Percentiles rank a stretch among this genome's conserved stretches.
These are phyloP conservation scores for Dasypogon diadema DNA, from an alignment of 2,888 invertebrate genomes.

Conservation along the genomic window DNA sequence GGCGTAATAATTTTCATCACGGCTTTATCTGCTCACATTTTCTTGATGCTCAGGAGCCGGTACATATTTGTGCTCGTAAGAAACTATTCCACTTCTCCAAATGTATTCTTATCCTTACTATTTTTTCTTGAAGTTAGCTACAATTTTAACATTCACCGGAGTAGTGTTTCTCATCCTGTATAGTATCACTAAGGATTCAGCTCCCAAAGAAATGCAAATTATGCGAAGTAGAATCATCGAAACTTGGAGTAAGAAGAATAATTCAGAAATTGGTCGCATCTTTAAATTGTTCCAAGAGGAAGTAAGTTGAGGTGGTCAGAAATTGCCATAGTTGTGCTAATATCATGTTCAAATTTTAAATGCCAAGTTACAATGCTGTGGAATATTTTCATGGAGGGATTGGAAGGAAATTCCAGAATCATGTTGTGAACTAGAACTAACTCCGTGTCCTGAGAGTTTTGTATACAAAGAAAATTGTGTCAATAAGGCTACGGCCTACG, in stretches of 20 bases:
- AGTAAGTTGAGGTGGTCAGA: background rate
- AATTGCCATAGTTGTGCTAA: no score
- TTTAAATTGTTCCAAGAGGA: background rate
- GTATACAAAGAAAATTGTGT: background rate
- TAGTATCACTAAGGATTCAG: background rate
- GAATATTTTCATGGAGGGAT: background rate
- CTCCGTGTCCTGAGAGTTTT: background rate
- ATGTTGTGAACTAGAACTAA: background rate
- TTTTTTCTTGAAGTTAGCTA: background rate
- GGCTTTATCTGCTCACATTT: background rate
- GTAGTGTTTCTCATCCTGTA: no score
- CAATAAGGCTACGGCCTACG: background rate
- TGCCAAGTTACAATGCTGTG: background rate
- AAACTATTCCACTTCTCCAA: background rate
- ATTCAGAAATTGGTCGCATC: background rate
- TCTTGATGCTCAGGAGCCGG: background rate
- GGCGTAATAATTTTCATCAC: background rate
- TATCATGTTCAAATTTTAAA: background rate
- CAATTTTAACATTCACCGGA: background rate
- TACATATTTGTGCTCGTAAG: background rate
- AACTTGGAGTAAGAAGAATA: background rate
- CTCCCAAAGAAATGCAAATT: background rate
- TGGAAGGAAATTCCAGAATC: background rate
- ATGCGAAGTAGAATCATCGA: background rate
- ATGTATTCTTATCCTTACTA: no score